Conservation (phyloP, 2,888 invertebrate genomes). For the Dione juno region DNA sequence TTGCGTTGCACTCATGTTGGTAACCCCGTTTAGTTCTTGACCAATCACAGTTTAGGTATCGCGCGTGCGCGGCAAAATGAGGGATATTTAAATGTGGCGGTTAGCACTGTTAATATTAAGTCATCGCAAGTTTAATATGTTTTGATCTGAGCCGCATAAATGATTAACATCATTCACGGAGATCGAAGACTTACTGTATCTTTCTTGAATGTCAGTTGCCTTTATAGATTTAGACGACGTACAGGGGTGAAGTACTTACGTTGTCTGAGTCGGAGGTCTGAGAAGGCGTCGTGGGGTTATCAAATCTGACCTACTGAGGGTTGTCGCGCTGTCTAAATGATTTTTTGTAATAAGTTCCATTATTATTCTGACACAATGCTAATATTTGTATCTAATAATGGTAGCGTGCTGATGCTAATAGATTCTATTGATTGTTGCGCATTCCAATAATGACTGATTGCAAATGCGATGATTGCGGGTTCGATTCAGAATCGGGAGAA, state of each 20-base stretch:
- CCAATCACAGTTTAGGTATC: conserved; percentile 70
- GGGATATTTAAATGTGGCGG: conserved; percentile 62
- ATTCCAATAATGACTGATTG: too few species aligned
- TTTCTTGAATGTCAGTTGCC: conserved; percentile 68
- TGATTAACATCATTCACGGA: conserved; percentile 73
- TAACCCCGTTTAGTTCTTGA: conserved; percentile 60
- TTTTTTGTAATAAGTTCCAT: conserved; percentile 53
- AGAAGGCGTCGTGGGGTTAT: conserved; percentile 67
- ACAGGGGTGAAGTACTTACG: conserved; percentile 71
- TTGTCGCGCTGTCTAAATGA: conserved; percentile 57
- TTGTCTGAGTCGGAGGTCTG: conserved; percentile 67
- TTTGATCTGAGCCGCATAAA: conserved; percentile 54
- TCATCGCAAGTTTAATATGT: conserved; percentile 61
- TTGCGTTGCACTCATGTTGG: conserved; percentile 69
- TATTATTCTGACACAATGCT: background rate
- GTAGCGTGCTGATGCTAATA: background rate
- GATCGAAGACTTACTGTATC: conserved; percentile 75
- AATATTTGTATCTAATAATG: too few species aligned
- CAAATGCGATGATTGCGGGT: too few species aligned
- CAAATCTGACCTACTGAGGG: conserved; percentile 63
- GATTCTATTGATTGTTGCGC: too few species aligned
- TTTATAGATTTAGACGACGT: conserved; percentile 78
- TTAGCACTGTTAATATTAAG: conserved; percentile 56
- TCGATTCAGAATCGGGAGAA: too few species aligned
- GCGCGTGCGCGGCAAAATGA: conserved; percentile 70